Percentiles rank a stretch among this genome's conserved stretches.
phyloP scores from a whole-genome alignment of 2,113 vertebrate genomes.

The Aegotheles bennettii region DNA sequence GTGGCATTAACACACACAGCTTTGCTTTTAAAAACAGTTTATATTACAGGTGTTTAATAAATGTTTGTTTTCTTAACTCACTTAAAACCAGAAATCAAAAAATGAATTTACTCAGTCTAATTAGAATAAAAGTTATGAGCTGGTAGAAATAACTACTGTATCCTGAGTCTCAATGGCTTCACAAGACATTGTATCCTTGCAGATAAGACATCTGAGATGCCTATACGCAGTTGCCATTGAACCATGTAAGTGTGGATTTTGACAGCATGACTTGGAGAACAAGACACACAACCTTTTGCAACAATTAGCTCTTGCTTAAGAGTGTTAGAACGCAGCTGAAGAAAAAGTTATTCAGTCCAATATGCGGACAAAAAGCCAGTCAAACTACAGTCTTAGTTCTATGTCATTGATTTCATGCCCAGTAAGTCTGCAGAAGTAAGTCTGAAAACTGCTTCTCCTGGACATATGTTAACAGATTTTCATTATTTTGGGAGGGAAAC shows the following conservation, averaged over 20 bases:
- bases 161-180: neutral
- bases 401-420: neutral
- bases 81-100: neutral
- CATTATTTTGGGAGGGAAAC: neutral
- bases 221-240: neutral
- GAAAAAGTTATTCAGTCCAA: neutral
- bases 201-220: neutral
- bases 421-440: neutral
- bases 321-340: neutral
- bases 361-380: neutral
- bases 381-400: neutral
- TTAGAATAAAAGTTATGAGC: neutral
- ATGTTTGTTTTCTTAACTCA: neutral
- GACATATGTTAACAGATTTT: neutral
- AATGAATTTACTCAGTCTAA: neutral
- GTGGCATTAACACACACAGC: neutral
- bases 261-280: neutral
- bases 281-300: neutral
- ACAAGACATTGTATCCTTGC: neutral
- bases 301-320: neutral
- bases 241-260: neutral
- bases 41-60: neutral
- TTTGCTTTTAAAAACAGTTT: neutral
- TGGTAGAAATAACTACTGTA: neutral
- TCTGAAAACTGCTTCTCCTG: neutral